phyloP scores from a whole-genome alignment of 2,888 invertebrate genomes.

The Gonocerus acuteangulatus region DNA sequence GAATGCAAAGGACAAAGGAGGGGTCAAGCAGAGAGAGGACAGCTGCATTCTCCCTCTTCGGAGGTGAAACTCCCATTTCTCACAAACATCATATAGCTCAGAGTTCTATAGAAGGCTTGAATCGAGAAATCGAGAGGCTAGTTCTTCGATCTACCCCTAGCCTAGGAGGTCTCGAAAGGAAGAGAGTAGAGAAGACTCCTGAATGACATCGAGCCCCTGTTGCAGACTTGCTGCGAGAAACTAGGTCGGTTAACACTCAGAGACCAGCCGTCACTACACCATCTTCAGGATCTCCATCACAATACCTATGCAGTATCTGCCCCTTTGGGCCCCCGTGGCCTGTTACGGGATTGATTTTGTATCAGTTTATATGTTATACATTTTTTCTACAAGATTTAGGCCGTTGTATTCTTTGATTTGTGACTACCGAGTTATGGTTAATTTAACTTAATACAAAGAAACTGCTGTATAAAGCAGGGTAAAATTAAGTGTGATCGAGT shows the following conservation, averaged over 20 bases:
- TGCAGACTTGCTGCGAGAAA: slow-evolving; percentile 62
- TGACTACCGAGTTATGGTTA: too few relatives aligned
- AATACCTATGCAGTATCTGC: too few relatives aligned
- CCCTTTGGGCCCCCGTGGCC: too few relatives aligned
- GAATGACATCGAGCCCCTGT: slow-evolving; percentile 81
- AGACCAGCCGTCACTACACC: slow-evolving; percentile 53
- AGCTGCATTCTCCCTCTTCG: slow-evolving; percentile 45
- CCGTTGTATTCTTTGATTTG: too few relatives aligned
- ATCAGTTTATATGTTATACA: too few relatives aligned
- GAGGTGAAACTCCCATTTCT: slow-evolving; percentile 26
- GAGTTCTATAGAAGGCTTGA: slow-evolving; percentile 77
- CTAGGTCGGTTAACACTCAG: slow-evolving; percentile 74
- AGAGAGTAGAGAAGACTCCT: slow-evolving; percentile 45
- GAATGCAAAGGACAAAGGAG: slow-evolving; percentile 45
- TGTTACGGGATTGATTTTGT: too few relatives aligned
- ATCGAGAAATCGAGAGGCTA: slow-evolving; percentile 76
- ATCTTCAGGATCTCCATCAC: too few relatives aligned
- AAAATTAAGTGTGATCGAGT: too few relatives aligned
- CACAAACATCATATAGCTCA: slow-evolving; percentile 58
- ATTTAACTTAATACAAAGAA: too few relatives aligned
- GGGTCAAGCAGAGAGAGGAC: slow-evolving; percentile 47
- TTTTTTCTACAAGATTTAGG: too few relatives aligned
- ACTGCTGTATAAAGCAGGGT: too few relatives aligned
- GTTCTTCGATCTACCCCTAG: slow-evolving; percentile 47
- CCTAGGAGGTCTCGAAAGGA: slow-evolving; percentile 41